These are phyloP conservation scores for Chalcosyrphus nemorum DNA, from an alignment of 2,888 invertebrate species.

Conservation along the genomic window DNA sequence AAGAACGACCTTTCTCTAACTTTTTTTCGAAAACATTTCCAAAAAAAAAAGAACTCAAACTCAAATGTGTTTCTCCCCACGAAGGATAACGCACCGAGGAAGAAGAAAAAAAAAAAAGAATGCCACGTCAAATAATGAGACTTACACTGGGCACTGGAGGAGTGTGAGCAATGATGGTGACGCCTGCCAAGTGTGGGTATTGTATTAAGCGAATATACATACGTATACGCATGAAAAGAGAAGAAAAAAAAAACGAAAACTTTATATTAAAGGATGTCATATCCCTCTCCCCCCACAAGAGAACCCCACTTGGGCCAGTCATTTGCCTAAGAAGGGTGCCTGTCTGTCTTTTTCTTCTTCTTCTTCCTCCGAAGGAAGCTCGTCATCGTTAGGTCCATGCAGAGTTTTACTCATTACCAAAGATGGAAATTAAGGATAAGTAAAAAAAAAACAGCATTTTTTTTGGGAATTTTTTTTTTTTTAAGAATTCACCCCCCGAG, in stretches of 20 bases:
- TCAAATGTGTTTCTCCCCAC: slow-evolving; percentile 4
- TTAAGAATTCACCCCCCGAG: slow-evolving; percentile 47
- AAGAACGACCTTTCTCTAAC: slow-evolving; percentile 53
- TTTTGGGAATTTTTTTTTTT: slow-evolving; percentile 25
- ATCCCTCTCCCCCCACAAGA: slow-evolving; percentile 18
- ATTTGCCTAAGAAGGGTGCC: slow-evolving; percentile 60
- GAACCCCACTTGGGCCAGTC: slow-evolving; percentile 51
- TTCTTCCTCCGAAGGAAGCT: slow-evolving; percentile 42
- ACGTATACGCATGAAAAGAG: slow-evolving; percentile 37
- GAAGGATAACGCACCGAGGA: slow-evolving; percentile 33
- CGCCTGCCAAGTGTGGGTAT: slow-evolving; percentile 23
- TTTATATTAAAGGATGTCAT: slow-evolving; percentile 59
- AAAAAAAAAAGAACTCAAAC: neutral
- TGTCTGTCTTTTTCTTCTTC: neutral
- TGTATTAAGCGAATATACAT: slow-evolving; percentile 35
- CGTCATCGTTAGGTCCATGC: slow-evolving; percentile 36
- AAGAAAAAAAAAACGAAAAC: slow-evolving; percentile 10
- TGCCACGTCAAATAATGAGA: slow-evolving; percentile 39
- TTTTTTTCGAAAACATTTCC: slow-evolving; percentile 22
- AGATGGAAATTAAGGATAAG: slow-evolving; percentile 60
- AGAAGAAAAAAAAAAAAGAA: neutral
- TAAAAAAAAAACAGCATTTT: neutral
- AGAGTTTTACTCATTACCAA: slow-evolving; percentile 57
- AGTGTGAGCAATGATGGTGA: slow-evolving; percentile 27
- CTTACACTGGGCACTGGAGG: slow-evolving; percentile 37